Base-by-base conservation (phyloP, 2,113 vertebrate species). In the Nothocercus julius region DNA sequence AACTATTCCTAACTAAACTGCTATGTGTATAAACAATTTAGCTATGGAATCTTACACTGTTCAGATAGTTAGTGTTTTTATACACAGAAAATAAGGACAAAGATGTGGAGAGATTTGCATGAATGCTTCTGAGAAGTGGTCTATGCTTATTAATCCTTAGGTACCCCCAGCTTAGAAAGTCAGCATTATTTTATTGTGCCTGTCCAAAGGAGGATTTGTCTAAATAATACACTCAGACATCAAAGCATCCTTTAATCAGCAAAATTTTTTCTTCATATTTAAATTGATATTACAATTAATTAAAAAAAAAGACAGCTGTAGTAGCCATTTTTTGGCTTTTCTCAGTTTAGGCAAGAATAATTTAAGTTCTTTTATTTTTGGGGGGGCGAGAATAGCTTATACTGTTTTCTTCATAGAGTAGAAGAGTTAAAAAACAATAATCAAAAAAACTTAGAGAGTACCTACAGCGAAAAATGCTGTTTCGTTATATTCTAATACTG, bases 1-100 rank as follows among this genome's bases (percentile, higher is more conserved):
- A 93, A 74, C 82, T 95, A 86, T 49, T 92, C 45, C 56, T 81
- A 91, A 73, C 47, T 82, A 51, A 95, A 74, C 24, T 75, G 51
- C 45, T 72, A n/a, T 44, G 24, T 80, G 38, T 62, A 88, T 70
- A 73, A 93, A 90, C 53, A 64, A 8, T 94, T 61, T 21, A 75
- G n/a, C 61, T 75, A 25, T 3, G 18, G 51, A 66, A 91, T 68
- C 17, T 32, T 30, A 27, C 24, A 54, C 11, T 30, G 25, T 73
- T 73, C 20, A 54, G 34, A 73, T 54, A 34, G 36, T 12, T 24
- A 36, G 24, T 53, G n/a, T 24, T 28, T 66, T 42, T 28, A 27
- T 27, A 66, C 13, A 66, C 32, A 68, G 13, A 68, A 19, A 0
- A 1, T 49, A 7, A 18, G 19, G 25, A 85, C 25, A 90, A 3